Evolutionary conservation across 2,113 vertebrate genomes (phyloP).

Genomic region (Psittacula cyanocephala): DNA sequence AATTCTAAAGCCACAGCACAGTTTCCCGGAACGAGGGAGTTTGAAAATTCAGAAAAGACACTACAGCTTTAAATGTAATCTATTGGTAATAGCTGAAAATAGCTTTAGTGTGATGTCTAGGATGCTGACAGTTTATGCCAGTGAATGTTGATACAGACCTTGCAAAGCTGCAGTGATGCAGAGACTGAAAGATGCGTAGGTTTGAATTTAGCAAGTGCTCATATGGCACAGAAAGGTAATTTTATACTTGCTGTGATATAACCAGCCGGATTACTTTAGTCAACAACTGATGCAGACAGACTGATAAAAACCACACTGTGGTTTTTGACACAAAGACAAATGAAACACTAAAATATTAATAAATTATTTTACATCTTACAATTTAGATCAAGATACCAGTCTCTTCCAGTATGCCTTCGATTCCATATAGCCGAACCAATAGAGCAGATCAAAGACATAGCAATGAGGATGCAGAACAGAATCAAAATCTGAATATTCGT

Average conservation of each 20-base stretch:
- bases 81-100: not conserved
- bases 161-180: not conserved
- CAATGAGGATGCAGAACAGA: conserved; percentile 94
- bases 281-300: not conserved
- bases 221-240: not conserved
- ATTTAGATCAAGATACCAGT: conserved; percentile 97
- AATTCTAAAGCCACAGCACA: not conserved
- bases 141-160: not conserved
- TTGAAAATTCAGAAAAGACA: not conserved
- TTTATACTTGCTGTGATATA: not conserved
- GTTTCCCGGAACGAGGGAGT: not conserved
- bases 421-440: conserved; percentile 97
- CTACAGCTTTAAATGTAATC: not conserved
- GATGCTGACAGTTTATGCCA: not conserved
- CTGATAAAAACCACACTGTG: not conserved
- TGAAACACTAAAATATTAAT: not conserved
- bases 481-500: conserved; percentile 98
- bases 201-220: not conserved
- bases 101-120: not conserved
- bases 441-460: conserved; percentile 95
- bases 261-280: not conserved
- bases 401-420: conserved; percentile 84
- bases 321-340: not conserved
- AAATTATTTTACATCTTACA: conserved; percentile 82
- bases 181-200: not conserved